These are phyloP conservation scores for Escarpia spicata DNA, from an alignment of 2,888 invertebrate species.

Conservation along the genomic window DNA sequence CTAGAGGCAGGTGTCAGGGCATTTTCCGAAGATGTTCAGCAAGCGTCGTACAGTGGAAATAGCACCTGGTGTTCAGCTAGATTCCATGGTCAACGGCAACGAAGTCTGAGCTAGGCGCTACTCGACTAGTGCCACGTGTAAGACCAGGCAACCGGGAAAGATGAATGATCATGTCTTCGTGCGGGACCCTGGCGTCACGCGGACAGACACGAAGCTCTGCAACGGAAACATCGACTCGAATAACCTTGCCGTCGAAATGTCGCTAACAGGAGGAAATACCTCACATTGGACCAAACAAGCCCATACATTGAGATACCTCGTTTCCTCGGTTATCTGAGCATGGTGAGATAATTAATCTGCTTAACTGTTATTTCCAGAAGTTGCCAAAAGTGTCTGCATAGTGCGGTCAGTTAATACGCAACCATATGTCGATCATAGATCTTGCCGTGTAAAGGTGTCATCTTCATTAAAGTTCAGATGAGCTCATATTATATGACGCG, in stretches of 20 bases:
- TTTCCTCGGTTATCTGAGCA: not conserved
- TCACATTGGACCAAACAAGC: no score
- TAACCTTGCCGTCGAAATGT: not conserved
- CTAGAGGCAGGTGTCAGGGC: not conserved
- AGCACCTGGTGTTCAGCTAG: not conserved
- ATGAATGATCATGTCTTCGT: not conserved
- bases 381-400: not conserved
- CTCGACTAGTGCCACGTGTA: constrained; percentile 5
- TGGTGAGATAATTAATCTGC: not conserved
- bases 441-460: not conserved
- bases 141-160: not conserved
- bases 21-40: not conserved
- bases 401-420: not conserved
- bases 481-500: not conserved
- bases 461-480: not conserved
- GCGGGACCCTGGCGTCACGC: not conserved
- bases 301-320: not conserved
- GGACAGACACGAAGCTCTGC: not conserved
- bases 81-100: not conserved
- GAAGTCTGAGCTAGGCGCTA: not conserved
- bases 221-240: not conserved
- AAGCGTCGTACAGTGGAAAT: not conserved
- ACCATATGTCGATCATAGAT: not conserved
- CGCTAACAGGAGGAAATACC: not conserved
- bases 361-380: not conserved